Evolutionary conservation across 2,888 invertebrate genomes (phyloP).

Genomic region (Pimpla rufipes): DNA sequence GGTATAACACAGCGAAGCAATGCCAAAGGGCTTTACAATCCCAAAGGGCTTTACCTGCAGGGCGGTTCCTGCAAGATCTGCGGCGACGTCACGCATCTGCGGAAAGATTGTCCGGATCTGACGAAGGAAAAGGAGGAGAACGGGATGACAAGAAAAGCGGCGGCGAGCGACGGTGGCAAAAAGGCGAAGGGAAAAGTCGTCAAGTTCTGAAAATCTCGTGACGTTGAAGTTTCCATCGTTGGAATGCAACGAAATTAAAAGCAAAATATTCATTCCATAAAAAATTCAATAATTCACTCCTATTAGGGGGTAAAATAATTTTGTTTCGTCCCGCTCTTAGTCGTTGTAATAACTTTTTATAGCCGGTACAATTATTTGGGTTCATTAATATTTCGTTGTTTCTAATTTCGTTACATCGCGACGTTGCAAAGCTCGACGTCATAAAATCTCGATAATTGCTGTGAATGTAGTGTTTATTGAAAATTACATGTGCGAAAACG

Average conservation of each 20-base stretch:
- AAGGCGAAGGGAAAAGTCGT: constrained; percentile 78
- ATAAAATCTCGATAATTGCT: constrained; percentile 25
- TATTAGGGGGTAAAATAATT: no score
- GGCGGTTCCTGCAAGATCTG: constrained; percentile 94
- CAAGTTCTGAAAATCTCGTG: constrained; percentile 77
- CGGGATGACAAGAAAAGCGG: constrained; percentile 73
- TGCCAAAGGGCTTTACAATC: constrained; percentile 97
- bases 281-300: no score
- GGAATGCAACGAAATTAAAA: no score
- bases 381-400: no score
- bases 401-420: no score
- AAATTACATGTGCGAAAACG: constrained; percentile 62
- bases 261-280: no score
- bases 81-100: constrained; percentile 94
- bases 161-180: constrained; percentile 38
- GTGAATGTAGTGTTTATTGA: constrained; percentile 66
- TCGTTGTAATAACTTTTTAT: no score
- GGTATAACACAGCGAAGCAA: constrained; percentile 94
- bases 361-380: no score
- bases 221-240: no score
- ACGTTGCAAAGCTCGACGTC: no score
- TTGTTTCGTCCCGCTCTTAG: no score
- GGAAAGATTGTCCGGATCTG: constrained; percentile 91
- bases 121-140: constrained; percentile 81
- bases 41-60: constrained; percentile 94